A percentile compares a stretch with the other conserved stretches of the same genome.
Evolutionary conservation across 2,113 vertebrate species (phyloP).

Genomic region (Raphicerus campestris): DNA sequence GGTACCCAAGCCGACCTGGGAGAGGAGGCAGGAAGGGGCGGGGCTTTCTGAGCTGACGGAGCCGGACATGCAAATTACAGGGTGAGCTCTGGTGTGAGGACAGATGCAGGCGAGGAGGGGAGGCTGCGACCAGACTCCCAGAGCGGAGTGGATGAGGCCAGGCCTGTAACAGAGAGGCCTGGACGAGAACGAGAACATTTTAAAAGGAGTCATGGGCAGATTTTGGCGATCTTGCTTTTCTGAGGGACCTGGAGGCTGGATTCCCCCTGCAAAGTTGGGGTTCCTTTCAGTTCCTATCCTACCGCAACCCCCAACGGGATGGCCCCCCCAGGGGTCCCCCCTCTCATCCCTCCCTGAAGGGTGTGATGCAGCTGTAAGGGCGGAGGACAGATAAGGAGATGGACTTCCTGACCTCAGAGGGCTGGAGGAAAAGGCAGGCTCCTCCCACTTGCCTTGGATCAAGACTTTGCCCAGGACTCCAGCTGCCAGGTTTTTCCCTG

Average conservation of each 20-base stretch:
- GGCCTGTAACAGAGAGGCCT: background rate
- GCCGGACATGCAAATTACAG: background rate
- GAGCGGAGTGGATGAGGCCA: no score
- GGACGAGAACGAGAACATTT: no score
- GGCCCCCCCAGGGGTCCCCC: no score
- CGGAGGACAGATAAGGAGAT: no score
- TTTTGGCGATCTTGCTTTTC: background rate
- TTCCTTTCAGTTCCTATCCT: background rate
- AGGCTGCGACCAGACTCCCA: background rate
- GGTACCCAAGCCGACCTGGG: no score
- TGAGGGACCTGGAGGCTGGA: background rate
- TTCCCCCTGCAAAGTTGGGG: background rate
- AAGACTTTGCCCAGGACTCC: background rate
- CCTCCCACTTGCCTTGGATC: background rate
- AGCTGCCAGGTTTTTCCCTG: background rate
- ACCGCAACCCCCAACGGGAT: background rate
- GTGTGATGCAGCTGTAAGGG: background rate
- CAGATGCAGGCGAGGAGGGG: fast-evolving
- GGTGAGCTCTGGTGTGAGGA: background rate
- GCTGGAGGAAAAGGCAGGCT: background rate
- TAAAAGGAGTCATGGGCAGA: background rate
- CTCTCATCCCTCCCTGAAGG: background rate
- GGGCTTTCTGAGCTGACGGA: no score
- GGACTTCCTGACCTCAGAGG: background rate
- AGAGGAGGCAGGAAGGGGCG: background rate